Base-by-base conservation (phyloP, 2,888 invertebrate genomes). In the Aphelenchoides bicaudatus region DNA sequence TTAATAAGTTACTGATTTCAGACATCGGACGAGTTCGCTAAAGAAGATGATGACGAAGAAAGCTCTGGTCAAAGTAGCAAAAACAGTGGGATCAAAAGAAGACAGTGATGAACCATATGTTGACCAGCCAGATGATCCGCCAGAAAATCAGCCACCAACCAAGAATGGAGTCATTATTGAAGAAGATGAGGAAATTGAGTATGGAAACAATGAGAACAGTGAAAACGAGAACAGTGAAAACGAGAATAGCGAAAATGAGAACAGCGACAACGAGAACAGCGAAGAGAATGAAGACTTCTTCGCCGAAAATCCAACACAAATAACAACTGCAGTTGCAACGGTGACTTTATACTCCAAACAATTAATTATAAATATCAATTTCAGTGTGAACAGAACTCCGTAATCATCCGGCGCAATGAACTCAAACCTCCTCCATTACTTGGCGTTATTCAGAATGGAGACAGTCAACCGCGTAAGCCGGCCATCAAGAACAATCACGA, bases 1-100 rank as follows among this genome's bases (percentile, higher is more conserved):
- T 78, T 79, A 61, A 79, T 78, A 56, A 75, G 74, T 59, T 78
- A 77, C 56, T 77, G 78, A 25, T 63, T 79, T 38, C 78, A 78
- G n/a, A 78, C 78, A 13, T 74, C 73, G 16, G 78, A 78, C 61
- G 78, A 78, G 57, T 78, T 78, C 56, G 78, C 78, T 8, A 78
- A 78, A 54, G 78, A 78, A 39, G 74, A 73, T 43, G 75, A 75
- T 37, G 75, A 75, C 34, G 38, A 62, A 31, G 38, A 25, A 54
- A 61, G 55, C 19, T 56, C 54, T 3, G 55, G 55, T 39, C n/a
- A n/a, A n/a, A n/a, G 16, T 43, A 8, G 46, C 30, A 63, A 19
- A 64, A 59, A 25, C 8, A 43, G 46, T 21, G 46, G 16, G 46
- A 10, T 10, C 10, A 21, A 43, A n/a, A 10, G 34, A n/a, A 34